phyloP scores from a whole-genome alignment of 2,797 vertebrate genomes.

The Channa striata region DNA sequence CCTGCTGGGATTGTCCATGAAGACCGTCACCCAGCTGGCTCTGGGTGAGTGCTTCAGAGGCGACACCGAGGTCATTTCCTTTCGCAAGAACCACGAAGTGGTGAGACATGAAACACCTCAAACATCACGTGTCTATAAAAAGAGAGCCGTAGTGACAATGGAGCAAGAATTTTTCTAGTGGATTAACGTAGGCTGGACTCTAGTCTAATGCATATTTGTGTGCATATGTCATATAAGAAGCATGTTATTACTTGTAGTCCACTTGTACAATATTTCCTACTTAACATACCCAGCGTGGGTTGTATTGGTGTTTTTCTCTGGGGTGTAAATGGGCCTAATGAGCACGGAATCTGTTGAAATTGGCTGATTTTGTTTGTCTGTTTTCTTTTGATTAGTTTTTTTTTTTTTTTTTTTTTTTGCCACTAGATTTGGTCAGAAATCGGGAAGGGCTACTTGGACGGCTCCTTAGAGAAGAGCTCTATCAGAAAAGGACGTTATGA shows the following conservation, averaged over 20 bases:
- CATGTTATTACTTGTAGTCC: too few species aligned
- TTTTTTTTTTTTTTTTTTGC: not conserved
- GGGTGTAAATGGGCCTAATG: not conserved
- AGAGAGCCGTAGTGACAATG: not conserved
- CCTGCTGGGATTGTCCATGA: slow-evolving; percentile 94
- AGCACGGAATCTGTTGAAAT: not conserved
- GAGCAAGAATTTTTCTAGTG: not conserved
- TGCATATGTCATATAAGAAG: too few species aligned
- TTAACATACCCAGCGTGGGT: too few species aligned
- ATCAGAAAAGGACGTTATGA: slow-evolving; percentile 92
- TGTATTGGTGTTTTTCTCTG: not conserved
- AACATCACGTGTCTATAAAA: not conserved
- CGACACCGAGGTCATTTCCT: slow-evolving; percentile 89
- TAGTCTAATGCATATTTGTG: not conserved
- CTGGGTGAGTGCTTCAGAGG: slow-evolving; percentile 91
- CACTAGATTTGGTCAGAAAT: slow-evolving; percentile 96
- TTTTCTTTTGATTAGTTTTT: not conserved
- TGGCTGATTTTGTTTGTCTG: not conserved
- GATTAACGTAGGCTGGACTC: not conserved
- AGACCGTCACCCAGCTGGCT: slow-evolving; percentile 91
- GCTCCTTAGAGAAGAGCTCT: slow-evolving; percentile 92
- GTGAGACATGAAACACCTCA: slow-evolving; percentile 79
- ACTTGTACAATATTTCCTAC: too few species aligned
- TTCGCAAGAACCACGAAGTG: slow-evolving; percentile 93
- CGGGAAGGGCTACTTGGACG: slow-evolving; percentile 95